A percentile compares a stretch with the other conserved stretches of the same genome.
phyloP scores from a whole-genome alignment of 2,113 vertebrate species.

The Myanophis thanlyinensis region DNA sequence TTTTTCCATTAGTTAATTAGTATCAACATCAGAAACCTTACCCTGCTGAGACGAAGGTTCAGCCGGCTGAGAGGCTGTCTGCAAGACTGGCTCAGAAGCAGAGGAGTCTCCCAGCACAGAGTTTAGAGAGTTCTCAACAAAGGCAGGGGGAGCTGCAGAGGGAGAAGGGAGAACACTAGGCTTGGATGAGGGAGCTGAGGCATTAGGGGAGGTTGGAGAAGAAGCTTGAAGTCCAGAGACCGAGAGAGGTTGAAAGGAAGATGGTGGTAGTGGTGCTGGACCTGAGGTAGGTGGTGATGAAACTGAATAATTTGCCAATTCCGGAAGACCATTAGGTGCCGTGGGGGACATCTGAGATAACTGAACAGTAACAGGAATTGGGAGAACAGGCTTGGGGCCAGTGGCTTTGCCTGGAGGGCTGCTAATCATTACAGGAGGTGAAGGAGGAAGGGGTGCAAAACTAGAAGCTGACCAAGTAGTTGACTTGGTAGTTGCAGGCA shows the following conservation, averaged over 20 bases:
- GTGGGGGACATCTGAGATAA: constrained; percentile 81
- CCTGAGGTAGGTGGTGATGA: constrained; percentile 77
- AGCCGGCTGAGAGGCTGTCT: constrained; percentile 80
- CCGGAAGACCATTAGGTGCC: constrained; percentile 75
- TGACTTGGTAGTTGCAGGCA: constrained; percentile 75
- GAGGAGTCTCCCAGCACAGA: constrained; percentile 91
- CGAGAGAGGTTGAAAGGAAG: constrained; percentile 75
- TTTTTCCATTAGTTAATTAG: constrained; percentile 61
- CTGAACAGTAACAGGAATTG: constrained; percentile 80
- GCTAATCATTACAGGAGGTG: constrained; percentile 96
- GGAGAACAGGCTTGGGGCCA: constrained; percentile 87
- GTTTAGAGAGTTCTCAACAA: constrained; percentile 86
- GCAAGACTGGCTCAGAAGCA: constrained; percentile 82
- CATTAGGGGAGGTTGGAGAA: constrained; percentile 76
- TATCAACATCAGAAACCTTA: constrained; percentile 76
- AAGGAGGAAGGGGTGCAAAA: constrained; percentile 90
- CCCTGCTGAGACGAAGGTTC: constrained; percentile 81
- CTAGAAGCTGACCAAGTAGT: constrained; percentile 84
- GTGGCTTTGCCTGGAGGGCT: constrained; percentile 93
- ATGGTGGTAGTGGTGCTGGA: constrained; percentile 72
- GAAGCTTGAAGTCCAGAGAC: constrained; percentile 75
- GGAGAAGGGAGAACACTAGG: constrained; percentile 98
- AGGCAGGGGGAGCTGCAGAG: constrained; percentile 91
- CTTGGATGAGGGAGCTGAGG: constrained; percentile 91
- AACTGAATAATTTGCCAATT: constrained; percentile 65